Percentiles rank a stretch among this genome's conserved stretches.
These are phyloP conservation scores for Sceloporus tristichus DNA, from an alignment of 2,113 vertebrate genomes.

Conservation along the genomic window DNA sequence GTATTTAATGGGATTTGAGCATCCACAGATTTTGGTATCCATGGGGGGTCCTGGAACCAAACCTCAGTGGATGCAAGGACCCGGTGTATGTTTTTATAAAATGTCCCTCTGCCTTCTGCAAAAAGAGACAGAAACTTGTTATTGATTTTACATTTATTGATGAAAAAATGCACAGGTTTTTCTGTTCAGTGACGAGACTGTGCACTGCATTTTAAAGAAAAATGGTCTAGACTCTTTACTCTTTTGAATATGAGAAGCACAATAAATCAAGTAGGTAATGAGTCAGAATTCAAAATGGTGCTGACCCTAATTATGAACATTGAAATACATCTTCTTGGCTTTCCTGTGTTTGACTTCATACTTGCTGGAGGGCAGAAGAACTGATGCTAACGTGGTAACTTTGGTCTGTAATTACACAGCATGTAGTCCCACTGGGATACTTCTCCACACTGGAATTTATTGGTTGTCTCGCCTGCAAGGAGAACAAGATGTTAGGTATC, in stretches of 20 bases:
- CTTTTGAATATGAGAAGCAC: slow-evolving; percentile 15
- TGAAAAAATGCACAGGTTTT: neutral
- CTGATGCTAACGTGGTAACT: rapidly evolving
- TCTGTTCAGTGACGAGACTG: neutral
- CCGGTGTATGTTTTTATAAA: neutral
- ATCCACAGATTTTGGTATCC: too few relatives aligned
- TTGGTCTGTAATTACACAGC: slow-evolving; percentile 27
- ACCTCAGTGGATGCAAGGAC: too few relatives aligned
- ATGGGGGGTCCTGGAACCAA: too few relatives aligned
- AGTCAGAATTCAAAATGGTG: slow-evolving; percentile 32
- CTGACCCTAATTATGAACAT: neutral
- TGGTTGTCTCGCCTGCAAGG: slow-evolving; percentile 47
- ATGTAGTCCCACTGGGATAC: slow-evolving; percentile 20
- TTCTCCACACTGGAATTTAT: slow-evolving; percentile 38
- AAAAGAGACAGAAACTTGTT: neutral
- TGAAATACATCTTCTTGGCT: slow-evolving; percentile 37
- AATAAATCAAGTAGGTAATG: neutral
- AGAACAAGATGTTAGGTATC: slow-evolving; percentile 49
- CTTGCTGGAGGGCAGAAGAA: slow-evolving; percentile 37
- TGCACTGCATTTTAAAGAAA: slow-evolving; percentile 10
- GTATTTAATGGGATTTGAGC: too few relatives aligned
- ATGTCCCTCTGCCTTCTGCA: neutral
- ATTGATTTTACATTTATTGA: neutral
- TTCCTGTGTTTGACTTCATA: slow-evolving; percentile 47
- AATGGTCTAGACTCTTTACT: neutral